Base-by-base conservation (phyloP, 2,888 invertebrate genomes). In the Mongoloraphidia duomilia region DNA sequence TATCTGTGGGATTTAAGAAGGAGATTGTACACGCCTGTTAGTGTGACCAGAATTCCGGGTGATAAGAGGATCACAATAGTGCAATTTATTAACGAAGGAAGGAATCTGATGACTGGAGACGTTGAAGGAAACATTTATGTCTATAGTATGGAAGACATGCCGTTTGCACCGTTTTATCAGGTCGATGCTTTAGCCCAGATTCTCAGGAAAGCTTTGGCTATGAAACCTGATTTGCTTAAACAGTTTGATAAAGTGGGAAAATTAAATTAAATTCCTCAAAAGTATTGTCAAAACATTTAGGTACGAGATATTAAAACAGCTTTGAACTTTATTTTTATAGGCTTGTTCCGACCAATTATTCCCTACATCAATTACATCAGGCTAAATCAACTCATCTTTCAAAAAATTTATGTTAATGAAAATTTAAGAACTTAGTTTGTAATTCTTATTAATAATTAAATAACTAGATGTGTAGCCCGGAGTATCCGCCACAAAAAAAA, bases 1-100 rank as follows among this genome's bases (percentile, higher is more conserved):
- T 80, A 81, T 46, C 69, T 89, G 26, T 90, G 90, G 90, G 87
- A 90, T 62, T 67, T 89, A 9, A 77, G 81, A 6, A 69, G 84
- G 17, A 86, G 83, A 61, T 78, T 75, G 1, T 76, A 84, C 52
- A 75, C 76, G 46, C 84, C 88, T 0, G 77, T 76, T 52, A 77
- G 78, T 0, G 69, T 76, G 43, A 77, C 75, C 39, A 59, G 61
- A 1, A 74, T 77, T 41, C 71, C 76, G 0, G 62, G 60, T 0
- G 63, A 69, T 11, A 65, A 60, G 1, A 61, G 65, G 50, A 65
- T 80, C 48, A 75, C 77, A 1, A 69, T 70, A n/a, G 64, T 79
- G 4, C 73, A 74, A 51, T 85, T 86, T 60, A 79, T 80, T 0
- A 61, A 67, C 1, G 79, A 78, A 36, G 87, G 87, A 0, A 74